Conservation (phyloP, 2,888 invertebrate genomes). For the Epinotia brunnichana region DNA sequence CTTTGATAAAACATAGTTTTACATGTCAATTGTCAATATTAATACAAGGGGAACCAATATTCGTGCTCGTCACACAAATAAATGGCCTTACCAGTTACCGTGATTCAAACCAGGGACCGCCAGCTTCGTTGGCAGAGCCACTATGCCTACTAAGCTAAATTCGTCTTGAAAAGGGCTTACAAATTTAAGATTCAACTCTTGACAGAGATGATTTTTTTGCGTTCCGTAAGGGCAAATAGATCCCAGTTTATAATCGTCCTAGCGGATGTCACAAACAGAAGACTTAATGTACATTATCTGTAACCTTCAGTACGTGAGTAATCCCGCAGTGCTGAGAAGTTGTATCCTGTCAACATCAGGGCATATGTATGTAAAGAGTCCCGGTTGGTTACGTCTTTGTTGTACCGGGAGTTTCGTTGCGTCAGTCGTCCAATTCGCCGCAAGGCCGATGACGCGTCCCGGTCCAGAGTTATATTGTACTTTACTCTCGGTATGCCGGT, state of each 20-base stretch:
- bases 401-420: constrained; percentile 60
- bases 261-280: constrained; percentile 12
- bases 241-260: constrained; percentile 7
- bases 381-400: neutral
- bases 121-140: too few relatives aligned
- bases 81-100: too few relatives aligned
- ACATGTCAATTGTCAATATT: too few relatives aligned
- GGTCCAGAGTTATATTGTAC: constrained; percentile 28
- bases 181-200: neutral
- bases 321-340: constrained; percentile 17
- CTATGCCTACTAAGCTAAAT: too few relatives aligned
- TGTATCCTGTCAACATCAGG: neutral
- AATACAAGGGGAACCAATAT: too few relatives aligned
- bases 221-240: neutral
- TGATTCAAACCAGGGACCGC: too few relatives aligned
- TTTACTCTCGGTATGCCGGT: constrained; percentile 39
- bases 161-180: too few relatives aligned
- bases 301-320: constrained; percentile 30
- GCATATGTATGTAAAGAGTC: neutral
- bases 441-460: constrained; percentile 59
- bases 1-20: too few relatives aligned
- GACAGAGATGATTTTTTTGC: neutral
- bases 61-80: too few relatives aligned
- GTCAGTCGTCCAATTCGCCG: constrained; percentile 56
- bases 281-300: constrained; percentile 3